Base-by-base conservation (phyloP, 2,888 invertebrate species). In the Hirudinaria manillensis region DNA sequence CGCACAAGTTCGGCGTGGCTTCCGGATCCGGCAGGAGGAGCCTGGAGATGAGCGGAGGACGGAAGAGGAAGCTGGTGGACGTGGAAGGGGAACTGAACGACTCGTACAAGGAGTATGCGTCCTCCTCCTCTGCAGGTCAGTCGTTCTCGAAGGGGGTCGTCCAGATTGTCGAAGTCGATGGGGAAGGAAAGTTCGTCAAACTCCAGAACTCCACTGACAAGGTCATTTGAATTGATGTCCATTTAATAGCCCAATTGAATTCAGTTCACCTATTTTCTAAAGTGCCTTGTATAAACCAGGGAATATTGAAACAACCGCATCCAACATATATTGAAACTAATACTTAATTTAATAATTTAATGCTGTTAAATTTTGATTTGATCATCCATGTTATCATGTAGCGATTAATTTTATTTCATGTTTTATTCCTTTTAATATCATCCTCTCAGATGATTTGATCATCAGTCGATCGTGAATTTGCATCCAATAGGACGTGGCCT, bases 121-220 rank as follows among this genome's bases (percentile, higher is more conserved):
- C 85, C 4, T 81, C 84, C 13, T 82, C 86, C 1, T 80, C 84
- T 2, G 84, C 34, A 2, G 68, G 68, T 34, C 68, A 68, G 10
- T n/a, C 32, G 13, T 34, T 34, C n/a, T 68, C 85, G 10, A 91
- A 87, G 90, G 92, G 89, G 0, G 93, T 92, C 81, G 87, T 97
- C 73, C 93, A 94, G 84, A 91, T 97, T 36, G 86, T 89, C 10
- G 95, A 95, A 82, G 90, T 90, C 32, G 93, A 93, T 86, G 88
- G 91, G 0, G 93, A 95, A 66, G 97, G 96, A 38, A 90, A 90
- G 82, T 97, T 88, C 83, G 91, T 97, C 72, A 93, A 91, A 85
- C 87, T 97, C 51, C 88, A 89, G 82, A 97, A 97, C 86, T 94
- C 93, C 86, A 75, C 76, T 24, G 91, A 89, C 81, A 90, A 93